Percentiles rank a stretch among this genome's conserved stretches.
Evolutionary conservation across 64 coral and sea anemone species (phyloP).

Genomic region (Actinia tenebrosa): DNA sequence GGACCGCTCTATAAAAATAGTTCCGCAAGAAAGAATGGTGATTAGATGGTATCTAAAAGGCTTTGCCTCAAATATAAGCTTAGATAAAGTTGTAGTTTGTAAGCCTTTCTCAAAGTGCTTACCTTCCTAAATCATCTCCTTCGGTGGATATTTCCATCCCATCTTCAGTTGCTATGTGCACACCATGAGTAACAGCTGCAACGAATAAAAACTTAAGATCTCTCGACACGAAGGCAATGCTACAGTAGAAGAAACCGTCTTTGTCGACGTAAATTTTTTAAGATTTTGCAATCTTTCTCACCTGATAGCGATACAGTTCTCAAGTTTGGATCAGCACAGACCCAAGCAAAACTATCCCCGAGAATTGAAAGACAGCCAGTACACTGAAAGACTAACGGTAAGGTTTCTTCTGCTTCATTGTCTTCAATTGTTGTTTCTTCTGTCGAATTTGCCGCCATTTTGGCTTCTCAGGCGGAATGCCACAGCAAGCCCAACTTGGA

Average conservation of each 20-base stretch:
- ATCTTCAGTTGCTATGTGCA: conserved; percentile 18
- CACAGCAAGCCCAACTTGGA: neutral
- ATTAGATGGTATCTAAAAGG: too few relatives aligned
- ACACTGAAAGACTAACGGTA: conserved; percentile 23
- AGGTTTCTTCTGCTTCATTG: neutral
- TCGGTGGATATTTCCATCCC: conserved; percentile 21
- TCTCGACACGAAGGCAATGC: neutral
- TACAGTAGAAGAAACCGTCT: neutral
- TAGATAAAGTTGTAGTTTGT: neutral
- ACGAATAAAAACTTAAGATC: neutral
- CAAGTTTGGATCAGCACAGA: conserved; percentile 26
- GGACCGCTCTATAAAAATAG: neutral
- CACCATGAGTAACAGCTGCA: neutral
- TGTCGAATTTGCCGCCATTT: conserved; percentile 24
- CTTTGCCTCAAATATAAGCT: too few relatives aligned
- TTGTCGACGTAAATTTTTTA: too few relatives aligned
- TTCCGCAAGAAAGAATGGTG: too few relatives aligned
- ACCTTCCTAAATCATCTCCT: conserved; percentile 23
- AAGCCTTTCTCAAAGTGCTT: neutral
- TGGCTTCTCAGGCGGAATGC: neutral
- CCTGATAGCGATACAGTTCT: conserved; percentile 4
- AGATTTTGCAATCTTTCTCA: neutral
- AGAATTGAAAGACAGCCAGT: conserved; percentile 4
- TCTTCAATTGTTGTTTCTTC: neutral
- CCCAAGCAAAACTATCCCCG: conserved; percentile 24